Evolutionary conservation across 1,140 invertebrate species (phyloP), one percentile per base, ranked within the genome.

Genomic region (Cryptotermes secundus): DNA sequence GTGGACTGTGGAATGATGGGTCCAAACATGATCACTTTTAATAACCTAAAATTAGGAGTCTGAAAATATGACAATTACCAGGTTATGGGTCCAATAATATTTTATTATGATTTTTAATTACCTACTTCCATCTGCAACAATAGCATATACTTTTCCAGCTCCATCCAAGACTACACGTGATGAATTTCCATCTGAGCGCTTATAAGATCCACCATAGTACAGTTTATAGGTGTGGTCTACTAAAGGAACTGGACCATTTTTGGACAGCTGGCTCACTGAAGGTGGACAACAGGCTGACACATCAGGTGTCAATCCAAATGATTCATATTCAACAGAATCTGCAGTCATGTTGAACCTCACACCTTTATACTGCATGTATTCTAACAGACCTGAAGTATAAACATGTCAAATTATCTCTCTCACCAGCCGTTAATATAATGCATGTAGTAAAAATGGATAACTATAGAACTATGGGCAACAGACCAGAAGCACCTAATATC

Each of bases 161-260:
- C 88, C 83, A 80, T 86, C 87, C 24, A 87, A 86, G 42, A 90
- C 85, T 42, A 89, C 86, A 34, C 88, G 85, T 12, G 88, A 87
- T 82, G 90, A 90, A 38, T 89, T 89, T n/a, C 88, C 90, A 88
- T 92, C 91, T 81, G 91, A 90, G 80, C 91, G 85, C 85, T 91
- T 91, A 87, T 92, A 90, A 34, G 88, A 89, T 14, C 91, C 91
- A 36, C 91, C 91, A 88, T 91, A 91, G 86, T 91, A 92, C 85
- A 92, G 86, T 86, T 92, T 92, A 86, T 91, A 92, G 0, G 91
- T 92, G 53, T 88, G 87, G 87, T 92, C 91, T 3, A 19, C 14
- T 49, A 49, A 16, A 1, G 45, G 45, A 53, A 92, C 88, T 34
- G 88, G 4, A 35, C 72, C 59, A 31, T 72, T 31, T 4, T n/a